Percentiles rank a stretch among this genome's conserved stretches.
Conservation (phyloP, 2,888 invertebrate genomes). For the Trissolcus japonicus region DNA sequence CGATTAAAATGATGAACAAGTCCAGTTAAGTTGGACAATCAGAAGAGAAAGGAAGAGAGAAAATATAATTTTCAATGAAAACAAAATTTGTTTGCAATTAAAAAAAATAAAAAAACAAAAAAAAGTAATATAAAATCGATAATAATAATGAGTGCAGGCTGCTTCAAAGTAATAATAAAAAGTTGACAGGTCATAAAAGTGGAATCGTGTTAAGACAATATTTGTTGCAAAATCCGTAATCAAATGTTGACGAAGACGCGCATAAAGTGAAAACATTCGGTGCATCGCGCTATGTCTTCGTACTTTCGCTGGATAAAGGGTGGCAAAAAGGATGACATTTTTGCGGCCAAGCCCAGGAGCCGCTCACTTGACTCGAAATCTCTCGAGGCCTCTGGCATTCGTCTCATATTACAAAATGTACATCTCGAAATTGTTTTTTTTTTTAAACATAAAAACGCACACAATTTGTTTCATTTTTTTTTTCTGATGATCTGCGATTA, state of each 20-base stretch:
- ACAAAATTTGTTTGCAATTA: background rate
- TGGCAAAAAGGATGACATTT: slow-evolving; percentile 79
- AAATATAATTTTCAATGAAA: background rate
- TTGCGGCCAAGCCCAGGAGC: slow-evolving; percentile 82
- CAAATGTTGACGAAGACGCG: slow-evolving; percentile 39
- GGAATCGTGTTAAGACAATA: slow-evolving; percentile 43
- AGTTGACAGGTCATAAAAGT: slow-evolving; percentile 14
- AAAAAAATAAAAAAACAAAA: background rate
- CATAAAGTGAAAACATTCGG: slow-evolving; percentile 17
- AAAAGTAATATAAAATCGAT: background rate
- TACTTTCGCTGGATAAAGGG: slow-evolving; percentile 85
- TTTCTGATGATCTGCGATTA: too few species aligned
- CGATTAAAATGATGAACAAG: background rate
- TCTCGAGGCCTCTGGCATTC: slow-evolving; percentile 83
- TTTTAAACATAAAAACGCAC: too few species aligned
- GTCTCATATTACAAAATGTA: slow-evolving; percentile 76
- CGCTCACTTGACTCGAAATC: slow-evolving; percentile 85
- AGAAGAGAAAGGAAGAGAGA: background rate
- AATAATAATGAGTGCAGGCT: slow-evolving; percentile 19
- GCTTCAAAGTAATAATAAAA: slow-evolving; percentile 21
- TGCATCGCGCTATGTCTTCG: slow-evolving; percentile 78
- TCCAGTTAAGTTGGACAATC: background rate
- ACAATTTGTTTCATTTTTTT: too few species aligned
- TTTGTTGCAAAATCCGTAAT: slow-evolving; percentile 30
- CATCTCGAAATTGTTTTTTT: too few species aligned